Conservation (phyloP, 2,888 invertebrate genomes). For the Trichogramma evanescens region DNA sequence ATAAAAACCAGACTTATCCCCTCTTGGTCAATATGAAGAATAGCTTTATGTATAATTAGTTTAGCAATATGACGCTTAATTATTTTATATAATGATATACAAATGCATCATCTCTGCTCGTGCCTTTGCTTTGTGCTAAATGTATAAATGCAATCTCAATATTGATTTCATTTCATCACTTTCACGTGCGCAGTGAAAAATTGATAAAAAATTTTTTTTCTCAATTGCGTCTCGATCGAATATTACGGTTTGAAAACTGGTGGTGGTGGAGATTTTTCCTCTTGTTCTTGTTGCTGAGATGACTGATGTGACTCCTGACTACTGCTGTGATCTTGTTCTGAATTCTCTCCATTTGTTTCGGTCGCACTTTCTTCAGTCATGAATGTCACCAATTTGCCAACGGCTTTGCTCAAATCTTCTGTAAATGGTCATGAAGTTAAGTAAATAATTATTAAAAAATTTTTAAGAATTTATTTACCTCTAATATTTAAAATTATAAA, state of each 20-base stretch:
- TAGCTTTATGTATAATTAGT: conserved; percentile 11
- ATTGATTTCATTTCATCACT: not conserved
- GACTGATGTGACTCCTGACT: conserved; percentile 1
- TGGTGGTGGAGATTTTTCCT: conserved; percentile 26
- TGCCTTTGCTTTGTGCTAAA: conserved; percentile 2
- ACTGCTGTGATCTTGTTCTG: conserved; percentile 16
- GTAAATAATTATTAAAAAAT: not conserved
- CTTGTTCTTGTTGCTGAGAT: not conserved
- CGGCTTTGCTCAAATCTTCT: conserved; percentile 81
- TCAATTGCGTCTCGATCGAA: not conserved
- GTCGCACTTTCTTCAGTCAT: conserved; percentile 66
- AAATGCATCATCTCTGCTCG: conserved; percentile 12
- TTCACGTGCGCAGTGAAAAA: not conserved
- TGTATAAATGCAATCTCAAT: conserved; percentile 13
- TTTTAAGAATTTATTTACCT: not conserved
- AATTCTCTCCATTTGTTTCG: conserved; percentile 39
- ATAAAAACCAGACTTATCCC: conserved; percentile 42
- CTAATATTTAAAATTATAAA: too few relatives aligned
- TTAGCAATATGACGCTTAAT: conserved; percentile 14
- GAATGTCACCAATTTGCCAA: conserved; percentile 81
- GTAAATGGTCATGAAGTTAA: conserved; percentile 29
- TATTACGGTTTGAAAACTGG: conserved; percentile 39
- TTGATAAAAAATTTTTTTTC: too few relatives aligned
- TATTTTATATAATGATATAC: conserved; percentile 4
- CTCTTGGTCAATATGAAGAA: conserved; percentile 36